Evolutionary conservation across 2,888 invertebrate species (phyloP).

Genomic region (Agrochola lota): DNA sequence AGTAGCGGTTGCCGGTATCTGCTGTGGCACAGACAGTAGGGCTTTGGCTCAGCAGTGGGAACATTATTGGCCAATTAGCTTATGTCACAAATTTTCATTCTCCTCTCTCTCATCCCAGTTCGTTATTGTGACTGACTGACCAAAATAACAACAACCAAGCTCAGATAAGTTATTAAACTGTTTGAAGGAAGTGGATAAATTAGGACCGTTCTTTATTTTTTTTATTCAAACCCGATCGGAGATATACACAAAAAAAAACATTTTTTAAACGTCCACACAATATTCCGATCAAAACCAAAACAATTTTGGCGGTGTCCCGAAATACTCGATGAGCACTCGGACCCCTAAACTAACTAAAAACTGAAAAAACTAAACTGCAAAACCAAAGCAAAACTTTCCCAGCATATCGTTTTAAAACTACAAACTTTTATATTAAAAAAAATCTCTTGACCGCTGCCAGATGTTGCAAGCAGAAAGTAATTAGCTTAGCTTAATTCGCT

Average conservation of each 20-base stretch:
- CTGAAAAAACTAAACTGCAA: neutral
- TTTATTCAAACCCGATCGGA: too few species aligned
- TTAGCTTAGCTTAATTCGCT: constrained; percentile 66
- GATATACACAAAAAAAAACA: neutral
- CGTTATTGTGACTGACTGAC: neutral
- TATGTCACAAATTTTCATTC: neutral
- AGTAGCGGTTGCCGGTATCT: too few species aligned
- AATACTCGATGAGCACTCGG: too few species aligned
- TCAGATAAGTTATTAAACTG: too few species aligned
- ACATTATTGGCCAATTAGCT: too few species aligned
- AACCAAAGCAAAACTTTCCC: neutral
- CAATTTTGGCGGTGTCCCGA: too few species aligned
- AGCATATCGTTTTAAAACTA: constrained; percentile 17
- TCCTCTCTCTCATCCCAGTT: neutral
- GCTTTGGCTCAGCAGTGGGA: too few species aligned
- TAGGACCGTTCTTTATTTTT: neutral
- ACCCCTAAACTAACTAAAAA: neutral
- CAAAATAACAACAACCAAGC: neutral
- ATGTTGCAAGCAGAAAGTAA: constrained; percentile 48
- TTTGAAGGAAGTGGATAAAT: neutral
- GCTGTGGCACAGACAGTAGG: neutral
- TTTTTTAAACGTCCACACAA: neutral
- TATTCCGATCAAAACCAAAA: neutral
- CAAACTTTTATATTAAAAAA: constrained; percentile 38
- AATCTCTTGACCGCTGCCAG: constrained; percentile 31